These are phyloP conservation scores for Belonocnema kinseyi DNA, from an alignment of 1,140 invertebrate genomes.

Conservation along the genomic window DNA sequence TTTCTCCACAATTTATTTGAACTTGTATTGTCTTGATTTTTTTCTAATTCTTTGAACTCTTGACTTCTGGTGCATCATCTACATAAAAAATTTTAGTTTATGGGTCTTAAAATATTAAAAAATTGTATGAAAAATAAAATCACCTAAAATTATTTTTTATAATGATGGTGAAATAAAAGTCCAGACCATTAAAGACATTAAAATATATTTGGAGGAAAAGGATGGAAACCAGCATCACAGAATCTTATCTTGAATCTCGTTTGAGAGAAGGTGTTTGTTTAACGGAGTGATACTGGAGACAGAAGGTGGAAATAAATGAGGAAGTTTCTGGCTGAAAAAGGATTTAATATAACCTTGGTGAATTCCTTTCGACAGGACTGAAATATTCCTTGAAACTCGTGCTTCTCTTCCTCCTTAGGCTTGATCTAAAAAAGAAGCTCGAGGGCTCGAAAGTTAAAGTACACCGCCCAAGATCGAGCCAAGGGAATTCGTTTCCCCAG, in stretches of 20 bases:
- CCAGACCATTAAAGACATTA: no score
- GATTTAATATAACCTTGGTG: slow-evolving; percentile 25
- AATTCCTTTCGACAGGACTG: slow-evolving; percentile 23
- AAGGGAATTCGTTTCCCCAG: neutral
- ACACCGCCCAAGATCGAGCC: slow-evolving; percentile 18
- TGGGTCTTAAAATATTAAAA: no score
- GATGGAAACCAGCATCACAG: neutral
- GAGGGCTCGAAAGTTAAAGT: slow-evolving; percentile 5
- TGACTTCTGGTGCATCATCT: no score
- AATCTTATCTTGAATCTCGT: slow-evolving; percentile 18
- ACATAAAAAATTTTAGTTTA: no score
- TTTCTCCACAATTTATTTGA: no score
- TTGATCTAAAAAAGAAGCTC: slow-evolving; percentile 16
- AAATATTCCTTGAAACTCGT: slow-evolving; percentile 30
- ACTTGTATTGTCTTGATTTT: no score
- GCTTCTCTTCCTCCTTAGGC: neutral
- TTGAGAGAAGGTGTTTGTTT: slow-evolving; percentile 24
- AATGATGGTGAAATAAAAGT: no score
- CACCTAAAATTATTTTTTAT: no score
- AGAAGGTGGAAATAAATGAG: slow-evolving; percentile 29
- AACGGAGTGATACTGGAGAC: slow-evolving; percentile 18
- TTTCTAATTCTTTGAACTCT: no score
- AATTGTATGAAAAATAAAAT: no score
- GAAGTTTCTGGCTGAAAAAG: slow-evolving; percentile 28
- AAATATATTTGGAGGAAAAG: neutral